Conservation (phyloP, 1,140 invertebrate genomes). For the Drosophila pachea region DNA sequence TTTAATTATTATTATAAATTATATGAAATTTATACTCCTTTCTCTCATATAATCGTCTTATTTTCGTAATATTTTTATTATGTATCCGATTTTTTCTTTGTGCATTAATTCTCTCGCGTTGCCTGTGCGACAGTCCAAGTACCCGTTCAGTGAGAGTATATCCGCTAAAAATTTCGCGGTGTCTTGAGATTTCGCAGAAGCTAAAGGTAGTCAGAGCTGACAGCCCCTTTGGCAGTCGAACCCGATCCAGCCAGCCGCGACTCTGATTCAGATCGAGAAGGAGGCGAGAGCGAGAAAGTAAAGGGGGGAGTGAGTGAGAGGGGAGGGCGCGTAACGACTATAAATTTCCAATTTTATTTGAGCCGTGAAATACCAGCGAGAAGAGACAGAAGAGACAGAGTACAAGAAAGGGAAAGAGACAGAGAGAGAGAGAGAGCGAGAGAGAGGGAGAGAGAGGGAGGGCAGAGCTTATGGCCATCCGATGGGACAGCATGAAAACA, state of each 20-base stretch:
- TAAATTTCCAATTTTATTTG: slow-evolving; percentile 76
- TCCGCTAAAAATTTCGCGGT: slow-evolving; percentile 23
- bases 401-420: too few relatives aligned
- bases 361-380: slow-evolving; percentile 28
- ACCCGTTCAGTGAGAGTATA: slow-evolving; percentile 8
- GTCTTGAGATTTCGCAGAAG: slow-evolving; percentile 61
- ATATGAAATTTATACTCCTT: too few relatives aligned
- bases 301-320: slow-evolving; percentile 5
- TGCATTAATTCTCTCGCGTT: not conserved
- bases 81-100: not conserved
- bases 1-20: too few relatives aligned
- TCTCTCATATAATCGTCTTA: too few relatives aligned
- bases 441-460: not conserved
- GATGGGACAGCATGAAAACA: slow-evolving; percentile 60
- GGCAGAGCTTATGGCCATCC: slow-evolving; percentile 35
- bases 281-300: not conserved
- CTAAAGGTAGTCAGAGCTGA: slow-evolving; percentile 51
- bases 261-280: not conserved
- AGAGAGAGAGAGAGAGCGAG: too few relatives aligned
- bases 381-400: not conserved
- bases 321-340: slow-evolving; percentile 53
- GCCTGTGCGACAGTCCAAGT: not conserved
- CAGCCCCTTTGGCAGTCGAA: slow-evolving; percentile 26
- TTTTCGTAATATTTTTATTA: not conserved
- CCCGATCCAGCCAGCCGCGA: slow-evolving; percentile 17